Conservation (phyloP, 1,140 invertebrate species). For the Cyphomyrmex costatus region DNA sequence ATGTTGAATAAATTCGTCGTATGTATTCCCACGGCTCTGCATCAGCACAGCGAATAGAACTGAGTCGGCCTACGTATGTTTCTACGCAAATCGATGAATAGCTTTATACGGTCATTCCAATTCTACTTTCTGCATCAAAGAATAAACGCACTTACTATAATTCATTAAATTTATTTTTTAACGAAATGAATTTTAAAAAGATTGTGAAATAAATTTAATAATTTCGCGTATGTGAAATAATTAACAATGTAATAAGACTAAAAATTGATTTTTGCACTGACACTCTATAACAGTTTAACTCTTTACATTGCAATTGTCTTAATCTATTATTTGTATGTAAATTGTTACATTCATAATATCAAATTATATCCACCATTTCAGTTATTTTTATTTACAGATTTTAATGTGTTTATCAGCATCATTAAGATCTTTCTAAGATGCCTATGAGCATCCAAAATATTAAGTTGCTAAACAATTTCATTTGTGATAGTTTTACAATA, state of each 20-base stretch:
- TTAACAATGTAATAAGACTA: not conserved
- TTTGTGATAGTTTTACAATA: no score
- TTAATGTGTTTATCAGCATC: no score
- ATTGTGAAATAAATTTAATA: not conserved
- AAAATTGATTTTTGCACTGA: not conserved
- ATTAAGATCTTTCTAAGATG: no score
- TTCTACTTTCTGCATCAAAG: not conserved
- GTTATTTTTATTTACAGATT: no score
- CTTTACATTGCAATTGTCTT: not conserved
- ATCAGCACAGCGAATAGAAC: not conserved
- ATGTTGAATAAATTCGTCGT: slow-evolving; percentile 9
- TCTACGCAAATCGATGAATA: slow-evolving; percentile 18
- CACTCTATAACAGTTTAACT: not conserved
- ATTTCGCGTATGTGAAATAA: not conserved
- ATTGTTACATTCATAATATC: no score
- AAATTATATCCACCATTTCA: no score
- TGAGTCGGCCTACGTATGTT: not conserved
- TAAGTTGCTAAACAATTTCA: no score
- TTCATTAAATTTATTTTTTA: not conserved
- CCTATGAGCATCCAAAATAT: no score
- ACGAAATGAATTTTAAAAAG: not conserved
- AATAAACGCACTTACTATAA: not conserved
- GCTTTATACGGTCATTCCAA: slow-evolving; percentile 1
- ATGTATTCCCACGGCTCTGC: slow-evolving; percentile 23
- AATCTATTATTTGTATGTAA: not conserved